A percentile compares a stretch with the other conserved stretches of the same genome.
phyloP scores from a whole-genome alignment of 2,888 invertebrate species.

The Linnaemya vulpina region DNA sequence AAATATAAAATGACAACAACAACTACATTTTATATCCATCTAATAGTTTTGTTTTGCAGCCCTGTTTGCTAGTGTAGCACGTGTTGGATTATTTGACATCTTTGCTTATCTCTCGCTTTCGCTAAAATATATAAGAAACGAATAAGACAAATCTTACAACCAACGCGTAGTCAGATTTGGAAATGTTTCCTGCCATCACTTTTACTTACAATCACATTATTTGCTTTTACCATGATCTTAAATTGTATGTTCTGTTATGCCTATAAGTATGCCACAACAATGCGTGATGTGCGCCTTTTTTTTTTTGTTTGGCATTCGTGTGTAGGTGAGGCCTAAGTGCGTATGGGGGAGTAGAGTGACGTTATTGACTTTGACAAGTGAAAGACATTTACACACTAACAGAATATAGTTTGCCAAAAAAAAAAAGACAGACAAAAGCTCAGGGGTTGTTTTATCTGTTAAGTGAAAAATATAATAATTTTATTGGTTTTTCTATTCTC shows the following conservation, averaged over 20 bases:
- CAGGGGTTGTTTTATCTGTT: conserved; percentile 37
- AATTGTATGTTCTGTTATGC: not conserved
- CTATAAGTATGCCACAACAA: conserved; percentile 45
- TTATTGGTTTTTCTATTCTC: conserved; percentile 33
- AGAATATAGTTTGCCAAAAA: conserved; percentile 62
- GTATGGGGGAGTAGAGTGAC: conserved; percentile 10
- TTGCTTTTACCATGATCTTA: not conserved
- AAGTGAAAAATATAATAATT: conserved; percentile 3
- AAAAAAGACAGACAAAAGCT: not conserved
- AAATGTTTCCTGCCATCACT: conserved; percentile 2
- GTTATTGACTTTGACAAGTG: conserved; percentile 65
- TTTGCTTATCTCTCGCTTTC: conserved; percentile 40
- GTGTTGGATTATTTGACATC: conserved; percentile 67
- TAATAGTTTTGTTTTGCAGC: conserved; percentile 57
- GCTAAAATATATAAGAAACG: conserved; percentile 33
- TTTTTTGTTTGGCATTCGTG: not conserved
- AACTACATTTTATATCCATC: conserved; percentile 16
- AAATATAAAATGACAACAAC: not conserved
- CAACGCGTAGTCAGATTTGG: not conserved
- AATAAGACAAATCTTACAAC: conserved; percentile 47
- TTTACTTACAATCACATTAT: not conserved
- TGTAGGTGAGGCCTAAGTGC: not conserved
- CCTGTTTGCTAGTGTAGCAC: conserved; percentile 51
- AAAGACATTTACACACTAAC: conserved; percentile 48
- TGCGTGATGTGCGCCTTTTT: conserved; percentile 61